These are phyloP conservation scores for Ophioninae sp. DNA, from an alignment of 2,888 invertebrate species.

Conservation along the genomic window DNA sequence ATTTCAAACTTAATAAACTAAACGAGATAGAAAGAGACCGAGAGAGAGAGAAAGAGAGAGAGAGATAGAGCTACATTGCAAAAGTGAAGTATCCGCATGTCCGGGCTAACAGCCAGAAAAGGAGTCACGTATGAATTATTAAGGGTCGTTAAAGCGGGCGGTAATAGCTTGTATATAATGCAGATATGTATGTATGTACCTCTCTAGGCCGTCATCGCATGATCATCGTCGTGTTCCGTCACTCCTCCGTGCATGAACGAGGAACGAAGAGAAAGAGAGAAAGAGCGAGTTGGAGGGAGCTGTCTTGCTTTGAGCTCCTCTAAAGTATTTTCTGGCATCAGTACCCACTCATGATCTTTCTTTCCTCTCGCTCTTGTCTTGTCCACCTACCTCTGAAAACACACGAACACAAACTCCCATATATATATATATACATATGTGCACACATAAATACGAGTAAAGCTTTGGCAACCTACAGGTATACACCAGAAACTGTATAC, in stretches of 20 bases:
- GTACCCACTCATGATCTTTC: conserved; percentile 61
- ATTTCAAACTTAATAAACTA: too few species aligned
- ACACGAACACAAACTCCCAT: background rate
- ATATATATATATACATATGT: conserved; percentile 21
- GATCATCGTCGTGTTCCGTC: conserved; percentile 49
- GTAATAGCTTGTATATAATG: conserved; percentile 63
- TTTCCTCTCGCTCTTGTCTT: conserved; percentile 57
- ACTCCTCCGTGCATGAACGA: conserved; percentile 47
- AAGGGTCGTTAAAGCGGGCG: conserved; percentile 71
- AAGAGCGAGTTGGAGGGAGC: background rate
- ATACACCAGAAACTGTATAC: conserved; percentile 6
- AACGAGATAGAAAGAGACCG: conserved; percentile 18
- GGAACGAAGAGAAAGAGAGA: background rate
- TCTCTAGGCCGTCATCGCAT: conserved; percentile 42
- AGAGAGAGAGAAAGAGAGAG: background rate
- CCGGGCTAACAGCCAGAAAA: conserved; percentile 51
- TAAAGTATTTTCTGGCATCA: conserved; percentile 62
- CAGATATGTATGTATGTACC: conserved; percentile 28
- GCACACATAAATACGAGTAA: conserved; percentile 1
- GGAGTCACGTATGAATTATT: conserved; percentile 75
- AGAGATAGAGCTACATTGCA: conserved; percentile 5
- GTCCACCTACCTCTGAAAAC: conserved; percentile 10
- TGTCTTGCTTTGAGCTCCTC: conserved; percentile 42
- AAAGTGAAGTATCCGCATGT: conserved; percentile 37
- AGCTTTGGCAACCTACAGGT: background rate